Evolutionary conservation across 2,113 vertebrate genomes (phyloP), one percentile per base, ranked within the genome.

Genomic region (Puffinus mauretanicus): DNA sequence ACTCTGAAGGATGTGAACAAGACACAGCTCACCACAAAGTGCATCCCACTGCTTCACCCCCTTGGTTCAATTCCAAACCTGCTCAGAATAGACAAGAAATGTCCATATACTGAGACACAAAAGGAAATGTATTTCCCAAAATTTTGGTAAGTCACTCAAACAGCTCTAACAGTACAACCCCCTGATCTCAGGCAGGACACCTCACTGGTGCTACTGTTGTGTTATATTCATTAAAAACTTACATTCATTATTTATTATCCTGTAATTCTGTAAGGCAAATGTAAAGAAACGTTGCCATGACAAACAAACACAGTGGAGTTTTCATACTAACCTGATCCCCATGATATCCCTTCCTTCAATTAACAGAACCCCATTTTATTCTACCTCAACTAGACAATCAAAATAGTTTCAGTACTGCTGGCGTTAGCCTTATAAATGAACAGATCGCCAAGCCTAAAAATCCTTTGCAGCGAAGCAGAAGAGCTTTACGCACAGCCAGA

Each of bases 321-420:
- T 83, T 66, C 94, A 58, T 7, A 52, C 67, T 44, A 77, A 64
- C 42, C 82, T 54, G 49, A 92, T 66, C 72, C 91, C 75, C 49
- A 17, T 5, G 80, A 91, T 51, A 79, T 1, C 69, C 67, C 64
- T 73, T 78, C 46, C 51, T 85, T 82, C 88, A 90, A 84, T 54
- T 84, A 96, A 84, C 30, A 90, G 49, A 89, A 88, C 54, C 79
- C 52, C 64, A 62, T 78, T 93, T 94, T 29, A 76, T 38, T 84
- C 4, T 3, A 42, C 55, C 88, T 86, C 82, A 82, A 67, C 38
- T 26, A 82, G 69, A 90, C 82, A 91, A 95, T 36, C 90, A 71
- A 90, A 96, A 95, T 57, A 94, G 64, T 86, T 95, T 36, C 76
- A 36, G 44, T 12, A 12, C 62, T 27, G 77, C 76, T 34, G 42